Percentiles rank a stretch among this genome's conserved stretches.
phyloP scores from a whole-genome alignment of 2,888 invertebrate species.

The Limnephilus auricula region DNA sequence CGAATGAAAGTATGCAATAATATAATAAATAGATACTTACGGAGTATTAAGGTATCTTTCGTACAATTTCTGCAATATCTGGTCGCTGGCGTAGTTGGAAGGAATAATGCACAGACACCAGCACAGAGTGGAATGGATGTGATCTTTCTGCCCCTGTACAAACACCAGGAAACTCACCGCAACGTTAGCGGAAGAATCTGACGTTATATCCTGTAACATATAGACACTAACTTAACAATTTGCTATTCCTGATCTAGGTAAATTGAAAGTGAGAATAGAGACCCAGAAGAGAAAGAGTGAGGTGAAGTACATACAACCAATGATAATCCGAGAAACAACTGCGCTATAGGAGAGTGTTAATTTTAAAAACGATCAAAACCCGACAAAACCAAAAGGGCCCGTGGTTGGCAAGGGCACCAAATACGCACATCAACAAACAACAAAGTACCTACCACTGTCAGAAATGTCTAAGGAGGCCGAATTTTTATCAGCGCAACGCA shows the following conservation, averaged over 20 bases:
- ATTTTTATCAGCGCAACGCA: too few relatives aligned
- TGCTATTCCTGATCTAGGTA: background rate
- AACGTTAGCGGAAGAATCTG: slow-evolving; percentile 36
- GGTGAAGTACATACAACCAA: too few relatives aligned
- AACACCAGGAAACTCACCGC: slow-evolving; percentile 49
- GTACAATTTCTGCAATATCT: slow-evolving; percentile 51
- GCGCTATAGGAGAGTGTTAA: too few relatives aligned
- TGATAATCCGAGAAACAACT: too few relatives aligned
- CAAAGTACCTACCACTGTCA: too few relatives aligned
- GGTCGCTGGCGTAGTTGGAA: slow-evolving; percentile 61
- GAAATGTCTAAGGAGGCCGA: too few relatives aligned
- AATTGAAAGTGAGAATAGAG: too few relatives aligned
- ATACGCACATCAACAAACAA: too few relatives aligned
- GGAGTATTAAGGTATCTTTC: slow-evolving; percentile 32
- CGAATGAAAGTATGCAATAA: background rate
- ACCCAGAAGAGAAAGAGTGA: too few relatives aligned
- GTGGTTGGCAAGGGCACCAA: too few relatives aligned
- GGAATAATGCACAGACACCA: slow-evolving; percentile 57
- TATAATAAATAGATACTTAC: slow-evolving; percentile 41
- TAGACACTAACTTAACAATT: background rate
- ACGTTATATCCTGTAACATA: slow-evolving; percentile 33
- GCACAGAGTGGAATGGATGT: slow-evolving; percentile 54
- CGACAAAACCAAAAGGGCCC: too few relatives aligned
- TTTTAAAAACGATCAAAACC: too few relatives aligned
- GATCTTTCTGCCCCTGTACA: slow-evolving; percentile 52